Evolutionary conservation across 2,113 vertebrate genomes (phyloP), one percentile per base, ranked within the genome.

Genomic region (Accipiter virgatus): DNA sequence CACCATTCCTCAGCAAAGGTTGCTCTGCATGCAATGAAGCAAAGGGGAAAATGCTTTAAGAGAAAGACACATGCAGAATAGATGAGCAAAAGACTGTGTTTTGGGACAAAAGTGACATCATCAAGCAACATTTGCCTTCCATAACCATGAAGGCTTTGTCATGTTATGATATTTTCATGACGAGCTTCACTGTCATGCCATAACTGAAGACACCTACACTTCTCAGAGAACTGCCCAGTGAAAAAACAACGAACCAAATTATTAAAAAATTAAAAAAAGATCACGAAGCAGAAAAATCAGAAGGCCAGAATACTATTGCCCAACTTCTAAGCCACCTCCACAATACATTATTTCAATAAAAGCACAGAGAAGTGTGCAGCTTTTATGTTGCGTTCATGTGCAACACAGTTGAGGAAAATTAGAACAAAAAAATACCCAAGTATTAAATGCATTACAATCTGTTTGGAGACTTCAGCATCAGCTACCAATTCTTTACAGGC

Each of bases 391-490:
- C 65, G 31, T 58, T 75, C 53, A n/a, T 1, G 25, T 26, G 48
- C 20, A n/a, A 26, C 56, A 20, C 20, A 50, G 42, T 13, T n/a
- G 32, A 86, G 77, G 27, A 43, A 89, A 86, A 75, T 23, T 0
- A 82, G 56, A 55, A 67, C 52, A 31, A 36, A 79, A 77, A 84
- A 71, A 6, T 4, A 47, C 40, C 53, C 73, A 11, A 87, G 53
- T 32, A 36, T 73, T 79, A 80, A 91, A 87, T 1, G 9, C 52
- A 12, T 45, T 65, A 58, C 5, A 38, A 79, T 91, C 55, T 53
- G 42, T 72, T 91, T 58, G 78, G 88, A 94, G 84, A 42, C 42
- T 91, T 68, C 62, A 85, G 58, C 81, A 45, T 59, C 95, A 95
- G 92, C 86, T 78, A 45, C 70, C 4, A 12, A 34, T 68, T 93